Conservation (phyloP, 1,140 invertebrate genomes). For the Rhynchophorus ferrugineus region DNA sequence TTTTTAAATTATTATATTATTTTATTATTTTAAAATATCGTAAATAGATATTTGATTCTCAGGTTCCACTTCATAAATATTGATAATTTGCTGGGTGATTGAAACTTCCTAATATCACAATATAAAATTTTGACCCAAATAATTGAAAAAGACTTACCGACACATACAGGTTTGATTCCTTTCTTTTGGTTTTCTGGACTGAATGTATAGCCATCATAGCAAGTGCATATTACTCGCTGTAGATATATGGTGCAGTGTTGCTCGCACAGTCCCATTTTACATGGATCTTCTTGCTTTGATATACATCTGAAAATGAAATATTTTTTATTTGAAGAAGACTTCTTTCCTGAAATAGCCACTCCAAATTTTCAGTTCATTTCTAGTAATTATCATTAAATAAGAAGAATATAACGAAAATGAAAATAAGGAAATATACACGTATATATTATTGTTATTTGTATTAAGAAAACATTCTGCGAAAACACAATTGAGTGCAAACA, state of each 20-base stretch:
- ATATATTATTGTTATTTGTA: too few species aligned
- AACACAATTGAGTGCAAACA: too few species aligned
- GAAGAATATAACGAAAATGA: background rate
- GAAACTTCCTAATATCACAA: too few species aligned
- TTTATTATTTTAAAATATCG: too few species aligned
- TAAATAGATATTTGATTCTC: too few species aligned
- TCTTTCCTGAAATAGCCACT: background rate
- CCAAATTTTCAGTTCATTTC: background rate
- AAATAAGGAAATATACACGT: too few species aligned
- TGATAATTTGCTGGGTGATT: too few species aligned
- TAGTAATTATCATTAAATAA: background rate
- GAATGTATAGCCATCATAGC: slow-evolving; percentile 54
- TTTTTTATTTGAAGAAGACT: background rate
- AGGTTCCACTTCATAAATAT: too few species aligned
- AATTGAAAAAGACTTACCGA: slow-evolving; percentile 48
- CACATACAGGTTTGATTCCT: slow-evolving; percentile 49
- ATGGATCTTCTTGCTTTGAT: slow-evolving; percentile 51
- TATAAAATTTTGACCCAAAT: too few species aligned
- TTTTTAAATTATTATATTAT: too few species aligned
- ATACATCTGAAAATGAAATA: slow-evolving; percentile 46
- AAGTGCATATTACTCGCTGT: slow-evolving; percentile 56
- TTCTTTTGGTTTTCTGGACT: slow-evolving; percentile 46
- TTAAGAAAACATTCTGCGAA: too few species aligned
- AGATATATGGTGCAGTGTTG: slow-evolving; percentile 54
- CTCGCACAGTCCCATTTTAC: slow-evolving; percentile 54